These are phyloP conservation scores for Sycophila texana DNA, from an alignment of 2,888 invertebrate genomes.

Conservation along the genomic window DNA sequence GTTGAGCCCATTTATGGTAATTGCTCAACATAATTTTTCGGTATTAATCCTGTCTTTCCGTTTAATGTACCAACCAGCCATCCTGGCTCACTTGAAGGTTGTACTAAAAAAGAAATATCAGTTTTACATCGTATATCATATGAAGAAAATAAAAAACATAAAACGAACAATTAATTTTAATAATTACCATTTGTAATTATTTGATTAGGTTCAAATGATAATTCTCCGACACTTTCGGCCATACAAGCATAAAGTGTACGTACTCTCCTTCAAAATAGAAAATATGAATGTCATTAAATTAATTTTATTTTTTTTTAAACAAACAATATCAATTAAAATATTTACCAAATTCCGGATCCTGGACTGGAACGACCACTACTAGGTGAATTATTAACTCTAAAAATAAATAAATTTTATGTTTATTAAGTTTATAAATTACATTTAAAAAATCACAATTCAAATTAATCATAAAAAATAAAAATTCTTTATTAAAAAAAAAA, in stretches of 20 bases:
- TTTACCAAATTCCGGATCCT: constrained; percentile 73
- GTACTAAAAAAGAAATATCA: constrained; percentile 79
- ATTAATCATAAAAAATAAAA: neutral
- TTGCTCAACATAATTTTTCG: constrained; percentile 96
- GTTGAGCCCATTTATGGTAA: constrained; percentile 79
- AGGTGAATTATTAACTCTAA: constrained; percentile 70
- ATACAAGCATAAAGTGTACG: constrained; percentile 96
- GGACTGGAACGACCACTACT: constrained; percentile 74
- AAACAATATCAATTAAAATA: constrained; percentile 10
- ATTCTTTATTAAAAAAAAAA: neutral
- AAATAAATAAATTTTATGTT: constrained; percentile 39
- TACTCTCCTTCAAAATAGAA: constrained; percentile 81
- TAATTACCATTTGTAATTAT: constrained; percentile 94
- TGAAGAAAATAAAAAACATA: neutral
- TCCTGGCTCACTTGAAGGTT: constrained; percentile 94
- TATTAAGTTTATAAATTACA: neutral
- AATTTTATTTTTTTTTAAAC: constrained; percentile 19
- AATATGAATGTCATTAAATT: constrained; percentile 42
- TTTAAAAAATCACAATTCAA: neutral
- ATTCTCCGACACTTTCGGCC: constrained; percentile 96
- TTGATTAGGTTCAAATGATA: constrained; percentile 98
- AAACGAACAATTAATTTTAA: neutral
- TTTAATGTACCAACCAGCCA: constrained; percentile 97
- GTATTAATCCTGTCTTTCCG: constrained; percentile 94
- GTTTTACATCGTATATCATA: constrained; percentile 14